Percentiles rank a stretch among this genome's conserved stretches.
Conservation (phyloP, 2,113 vertebrate genomes). For the Sitta europaea region DNA sequence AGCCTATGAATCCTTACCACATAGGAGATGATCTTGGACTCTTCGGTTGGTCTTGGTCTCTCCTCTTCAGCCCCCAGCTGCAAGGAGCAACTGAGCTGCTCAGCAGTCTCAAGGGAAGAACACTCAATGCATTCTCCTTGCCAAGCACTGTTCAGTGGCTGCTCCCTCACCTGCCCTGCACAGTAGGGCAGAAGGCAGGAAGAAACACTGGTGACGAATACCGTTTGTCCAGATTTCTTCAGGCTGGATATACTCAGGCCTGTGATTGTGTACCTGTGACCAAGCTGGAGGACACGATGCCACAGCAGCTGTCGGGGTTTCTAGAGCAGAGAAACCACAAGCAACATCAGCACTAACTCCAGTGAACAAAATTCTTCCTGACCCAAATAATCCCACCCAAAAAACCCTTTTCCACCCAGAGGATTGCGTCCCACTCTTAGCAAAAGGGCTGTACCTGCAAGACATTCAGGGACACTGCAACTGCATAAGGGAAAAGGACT, state of each 20-base stretch:
- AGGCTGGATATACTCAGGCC: conserved; percentile 70
- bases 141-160: not conserved
- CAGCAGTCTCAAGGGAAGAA: not conserved
- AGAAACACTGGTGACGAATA: conserved; percentile 67
- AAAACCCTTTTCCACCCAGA: not conserved
- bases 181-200: conserved; percentile 64
- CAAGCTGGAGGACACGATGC: conserved; percentile 69
- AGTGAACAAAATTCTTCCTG: not conserved
- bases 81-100: not conserved
- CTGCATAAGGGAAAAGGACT: not conserved
- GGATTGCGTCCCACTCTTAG: not conserved
- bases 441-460: not conserved
- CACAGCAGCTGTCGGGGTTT: conserved; percentile 72
- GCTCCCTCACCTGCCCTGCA: not conserved
- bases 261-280: conserved; percentile 74
- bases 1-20: conserved; percentile 59
- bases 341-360: not conserved
- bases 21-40: conserved; percentile 78
- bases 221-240: conserved; percentile 63
- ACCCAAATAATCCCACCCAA: not conserved
- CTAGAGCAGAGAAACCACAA: conserved; percentile 57
- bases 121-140: not conserved
- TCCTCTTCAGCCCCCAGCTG: conserved; percentile 6
- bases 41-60: conserved; percentile 6
- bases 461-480: not conserved